Evolutionary conservation across 2,797 vertebrate species (phyloP), one percentile per base, ranked within the genome.

Genomic region (Podarcis lilfordi): DNA sequence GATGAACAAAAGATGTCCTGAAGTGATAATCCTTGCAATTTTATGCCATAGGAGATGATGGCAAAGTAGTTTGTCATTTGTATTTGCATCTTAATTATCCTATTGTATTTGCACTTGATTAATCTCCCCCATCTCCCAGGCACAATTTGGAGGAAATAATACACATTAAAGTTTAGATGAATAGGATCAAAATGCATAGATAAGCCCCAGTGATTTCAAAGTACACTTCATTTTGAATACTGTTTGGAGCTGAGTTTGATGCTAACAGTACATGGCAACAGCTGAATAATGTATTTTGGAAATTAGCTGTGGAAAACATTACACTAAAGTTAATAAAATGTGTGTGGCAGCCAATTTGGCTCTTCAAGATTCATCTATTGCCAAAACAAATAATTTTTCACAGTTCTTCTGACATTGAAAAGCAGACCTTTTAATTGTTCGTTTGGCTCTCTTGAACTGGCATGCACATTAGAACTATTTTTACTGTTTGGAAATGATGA

Each of bases 251-350:
- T 78, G 25, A 35, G 3, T 76, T 86, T 79, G 27, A 84, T 74
- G 23, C 35, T 59, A 76, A 74, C 71, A 37, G 37, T 13, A 23
- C 23, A 37, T 55, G 66, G 6, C 9, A 81, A 82, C 19, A 45
- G 45, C 37, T 87, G 37, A 89, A 71, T 72, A 72, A 83, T 61
- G 8, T 27, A 50, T 45, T 80, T 40, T 82, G 43, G 32, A 86
- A 69, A 91, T 80, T 80, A 69, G 35, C 68, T 84, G 61, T 61
- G 21, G 32, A 61, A 83, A 82, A 69, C 45, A 83, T 82, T 88
- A 80, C 86, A 79, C 69, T 84, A 84, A 80, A 89, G 76, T 87
- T 89, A 84, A 89, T 89, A 43, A 84, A 89, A 76, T 89, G 21
- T 81, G 25, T 10, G 13, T 69, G 75, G 50, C 11, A 71, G 35